Base-by-base conservation (phyloP, 2,888 invertebrate genomes). In the Zygaena filipendulae region DNA sequence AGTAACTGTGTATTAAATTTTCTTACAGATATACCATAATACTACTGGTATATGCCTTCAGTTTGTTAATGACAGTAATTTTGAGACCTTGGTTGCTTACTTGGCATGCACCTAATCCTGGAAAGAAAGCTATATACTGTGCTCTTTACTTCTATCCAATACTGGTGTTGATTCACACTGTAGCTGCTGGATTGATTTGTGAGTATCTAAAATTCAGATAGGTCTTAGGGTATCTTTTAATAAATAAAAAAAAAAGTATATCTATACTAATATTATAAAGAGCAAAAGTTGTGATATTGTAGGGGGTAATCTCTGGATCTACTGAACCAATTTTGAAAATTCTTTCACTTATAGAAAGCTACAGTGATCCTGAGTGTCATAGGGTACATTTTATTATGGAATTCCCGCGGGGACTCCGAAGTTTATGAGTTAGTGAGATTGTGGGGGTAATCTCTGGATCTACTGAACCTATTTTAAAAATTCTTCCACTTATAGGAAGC, bases 71-170 rank as follows among this genome's bases (percentile, higher is more conserved):
- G 45, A 91, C 97, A 83, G 79, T 97, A 42, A 46, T 90, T 9
- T 55, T 95, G 25, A 81, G 97, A 32, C 92, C 95, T 0, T 77
- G 89, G 62, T 63, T 95, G 21, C 85, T 90, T 49, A 82, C 80
- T 25, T 82, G 83, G 64, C 83, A 85, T 40, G 66, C 87, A n/a
- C 82, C 84, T 2, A 83, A 84, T 29, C 82, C 84, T 25, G 89
- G 89, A 35, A 89, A 86, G 55, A 85, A 87, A 52, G 91, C 96
- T 0, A 88, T 97, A 36, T 97, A 97, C 66, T 91, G 94, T 27
- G 97, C 96, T 0, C 83, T 97, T 39, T 97, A 97, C 62, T 96
- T 97, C 56, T 88, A 95, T 43, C 97, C 97, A 0, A 85, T 94
- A 40, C 74, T 97, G 11, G 89, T 92, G 2, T 79, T 96, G 0